Evolutionary conservation across 2,797 vertebrate genomes (phyloP), one percentile per base, ranked within the genome.

Genomic region (Synaphobranchus kaupii): DNA sequence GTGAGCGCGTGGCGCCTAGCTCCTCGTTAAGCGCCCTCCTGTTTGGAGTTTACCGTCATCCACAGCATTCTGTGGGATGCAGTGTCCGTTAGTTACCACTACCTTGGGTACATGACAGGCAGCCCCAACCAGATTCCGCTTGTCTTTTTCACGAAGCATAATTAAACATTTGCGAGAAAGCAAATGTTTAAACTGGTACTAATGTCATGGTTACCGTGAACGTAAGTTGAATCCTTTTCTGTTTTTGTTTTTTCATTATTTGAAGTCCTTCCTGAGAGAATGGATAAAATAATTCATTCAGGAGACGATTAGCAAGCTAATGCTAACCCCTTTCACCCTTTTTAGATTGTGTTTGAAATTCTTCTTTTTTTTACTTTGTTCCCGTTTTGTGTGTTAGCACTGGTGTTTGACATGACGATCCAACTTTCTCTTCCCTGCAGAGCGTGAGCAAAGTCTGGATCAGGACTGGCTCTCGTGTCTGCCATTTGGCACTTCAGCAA

Each of bases 401-500:
- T 89, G 60, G 52, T 92, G 92, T 93, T 94, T 93, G 93, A 93
- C 94, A 93, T 96, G 95, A 96, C 96, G 95, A 95, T 96, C 96
- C 96, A 96, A 95, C 94, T 95, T 96, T 96, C 95, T 97, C 95
- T 97, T 96, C 96, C 94, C 96, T 95, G 94, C 95, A 96, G 96
- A 96, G 93, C 92, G 91, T 96, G 96, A 96, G 96, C 95, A 96
- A 96, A 96, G 96, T 96, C 96, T 96, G 96, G 95, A 96, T 96
- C 94, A 96, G 96, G 96, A 96, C 95, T 97, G 96, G 95, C 96
- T 96, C 95, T 96, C 96, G 96, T 96, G 95, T 95, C 95, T 97
- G 96, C 95, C 95, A 95, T 52, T 95, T 94, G 94, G 94, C 95
- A 95, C 91, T 94, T 94, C 96, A 95, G 96, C 95, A 96, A 96